These are phyloP conservation scores for Gambelia wislizenii DNA, from an alignment of 2,797 vertebrate genomes.

Conservation along the genomic window DNA sequence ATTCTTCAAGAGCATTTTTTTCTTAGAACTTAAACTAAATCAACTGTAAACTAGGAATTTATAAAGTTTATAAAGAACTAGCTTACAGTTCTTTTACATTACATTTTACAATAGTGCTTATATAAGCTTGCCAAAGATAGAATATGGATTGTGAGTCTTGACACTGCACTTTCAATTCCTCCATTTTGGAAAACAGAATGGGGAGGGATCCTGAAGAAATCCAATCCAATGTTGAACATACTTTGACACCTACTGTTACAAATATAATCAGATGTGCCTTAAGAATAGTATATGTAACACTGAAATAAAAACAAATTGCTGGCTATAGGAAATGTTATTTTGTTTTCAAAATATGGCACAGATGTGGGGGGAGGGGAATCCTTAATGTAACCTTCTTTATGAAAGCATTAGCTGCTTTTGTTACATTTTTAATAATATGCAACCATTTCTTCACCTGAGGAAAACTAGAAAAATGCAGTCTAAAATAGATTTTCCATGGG, in stretches of 20 bases:
- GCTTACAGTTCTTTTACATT: slow-evolving; percentile 90
- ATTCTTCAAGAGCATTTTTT: not conserved
- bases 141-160: slow-evolving; percentile 91
- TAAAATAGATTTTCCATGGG: slow-evolving; percentile 97
- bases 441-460: slow-evolving; percentile 96
- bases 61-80: too few species aligned
- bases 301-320: slow-evolving; percentile 90
- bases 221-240: slow-evolving; percentile 87
- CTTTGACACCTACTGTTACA: slow-evolving; percentile 89
- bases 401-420: slow-evolving; percentile 98
- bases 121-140: slow-evolving; percentile 99
- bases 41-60: too few species aligned
- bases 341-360: slow-evolving; percentile 87
- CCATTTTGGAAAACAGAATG: slow-evolving; percentile 89
- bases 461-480: slow-evolving; percentile 91
- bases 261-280: slow-evolving; percentile 99
- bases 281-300: slow-evolving; percentile 96
- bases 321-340: slow-evolving; percentile 92
- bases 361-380: slow-evolving; percentile 79
- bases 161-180: slow-evolving; percentile 93
- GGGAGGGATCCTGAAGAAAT: slow-evolving; percentile 87
- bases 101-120: slow-evolving; percentile 96
- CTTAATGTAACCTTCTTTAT: slow-evolving; percentile 90
- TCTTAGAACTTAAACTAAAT: not conserved
- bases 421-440: slow-evolving; percentile 98